phyloP scores from a whole-genome alignment of 1,140 invertebrate genomes.

The Meloidogyne chitwoodi region DNA sequence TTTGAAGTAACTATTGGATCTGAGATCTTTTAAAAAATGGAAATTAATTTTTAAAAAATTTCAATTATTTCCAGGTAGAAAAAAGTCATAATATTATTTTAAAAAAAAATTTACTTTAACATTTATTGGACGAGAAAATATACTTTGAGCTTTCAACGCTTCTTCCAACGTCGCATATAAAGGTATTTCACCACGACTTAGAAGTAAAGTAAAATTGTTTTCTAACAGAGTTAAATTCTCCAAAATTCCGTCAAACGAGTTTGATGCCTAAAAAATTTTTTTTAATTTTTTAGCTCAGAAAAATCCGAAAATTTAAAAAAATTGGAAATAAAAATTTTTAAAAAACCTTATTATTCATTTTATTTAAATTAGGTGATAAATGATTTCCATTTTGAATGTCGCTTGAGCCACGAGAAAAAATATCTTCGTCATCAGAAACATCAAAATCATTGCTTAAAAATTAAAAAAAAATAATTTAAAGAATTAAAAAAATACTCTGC shows the following conservation, averaged over 20 bases:
- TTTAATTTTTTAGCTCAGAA: too few relatives aligned
- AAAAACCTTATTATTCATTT: background rate
- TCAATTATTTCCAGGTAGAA: too few relatives aligned
- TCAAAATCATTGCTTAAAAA: background rate
- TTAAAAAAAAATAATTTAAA: background rate
- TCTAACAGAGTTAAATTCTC: conserved; percentile 52
- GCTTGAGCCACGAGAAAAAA: background rate
- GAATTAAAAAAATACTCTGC: background rate
- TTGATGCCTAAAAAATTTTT: background rate
- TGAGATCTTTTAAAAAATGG: conserved; percentile 40
- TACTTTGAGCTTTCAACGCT: conserved; percentile 46
- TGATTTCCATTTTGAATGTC: background rate
- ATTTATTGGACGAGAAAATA: conserved; percentile 49
- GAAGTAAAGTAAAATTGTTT: conserved; percentile 55
- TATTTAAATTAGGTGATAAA: background rate
- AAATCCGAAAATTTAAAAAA: too few relatives aligned
- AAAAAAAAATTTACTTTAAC: background rate
- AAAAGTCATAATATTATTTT: too few relatives aligned
- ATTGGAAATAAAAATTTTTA: background rate
- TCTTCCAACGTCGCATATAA: conserved; percentile 52
- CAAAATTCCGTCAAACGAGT: conserved; percentile 32
- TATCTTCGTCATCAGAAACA: conserved; percentile 14
- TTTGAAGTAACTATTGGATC: conserved; percentile 52
- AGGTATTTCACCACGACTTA: conserved; percentile 49
- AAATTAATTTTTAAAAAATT: background rate